Percentiles rank a stretch among this genome's conserved stretches.
Evolutionary conservation across 2,113 vertebrate genomes (phyloP).

Genomic region (Prunella fulvescens): DNA sequence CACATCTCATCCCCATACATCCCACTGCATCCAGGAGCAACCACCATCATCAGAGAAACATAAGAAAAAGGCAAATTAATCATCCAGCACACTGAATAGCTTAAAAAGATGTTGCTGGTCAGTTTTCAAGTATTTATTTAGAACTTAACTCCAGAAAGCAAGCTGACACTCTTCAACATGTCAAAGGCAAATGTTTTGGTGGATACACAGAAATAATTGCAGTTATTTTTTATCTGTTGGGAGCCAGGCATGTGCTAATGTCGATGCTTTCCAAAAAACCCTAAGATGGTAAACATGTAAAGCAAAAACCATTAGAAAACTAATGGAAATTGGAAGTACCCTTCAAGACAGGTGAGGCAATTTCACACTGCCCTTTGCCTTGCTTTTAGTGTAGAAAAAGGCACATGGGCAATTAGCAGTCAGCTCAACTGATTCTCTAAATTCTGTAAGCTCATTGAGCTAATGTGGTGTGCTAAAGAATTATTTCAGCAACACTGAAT

Average conservation of each 20-base stretch:
- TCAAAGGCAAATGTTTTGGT: not conserved
- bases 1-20: not conserved
- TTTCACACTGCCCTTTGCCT: not conserved
- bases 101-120: not conserved
- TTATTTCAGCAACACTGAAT: not conserved
- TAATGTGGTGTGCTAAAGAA: not conserved
- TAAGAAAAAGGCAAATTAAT: not conserved
- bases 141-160: not conserved
- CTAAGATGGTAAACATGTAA: not conserved
- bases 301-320: not conserved
- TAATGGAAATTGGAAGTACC: not conserved
- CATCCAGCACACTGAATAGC: not conserved
- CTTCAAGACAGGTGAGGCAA: not conserved
- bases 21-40: not conserved
- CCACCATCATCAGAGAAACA: not conserved
- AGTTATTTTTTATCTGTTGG: not conserved
- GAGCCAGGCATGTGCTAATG: not conserved
- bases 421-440: not conserved
- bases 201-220: not conserved
- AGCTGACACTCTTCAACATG: not conserved
- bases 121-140: not conserved
- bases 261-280: not conserved
- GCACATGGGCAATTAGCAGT: not conserved
- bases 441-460: not conserved
- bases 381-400: not conserved